Conservation (phyloP, 2,113 vertebrate genomes). For the Camelus dromedarius region DNA sequence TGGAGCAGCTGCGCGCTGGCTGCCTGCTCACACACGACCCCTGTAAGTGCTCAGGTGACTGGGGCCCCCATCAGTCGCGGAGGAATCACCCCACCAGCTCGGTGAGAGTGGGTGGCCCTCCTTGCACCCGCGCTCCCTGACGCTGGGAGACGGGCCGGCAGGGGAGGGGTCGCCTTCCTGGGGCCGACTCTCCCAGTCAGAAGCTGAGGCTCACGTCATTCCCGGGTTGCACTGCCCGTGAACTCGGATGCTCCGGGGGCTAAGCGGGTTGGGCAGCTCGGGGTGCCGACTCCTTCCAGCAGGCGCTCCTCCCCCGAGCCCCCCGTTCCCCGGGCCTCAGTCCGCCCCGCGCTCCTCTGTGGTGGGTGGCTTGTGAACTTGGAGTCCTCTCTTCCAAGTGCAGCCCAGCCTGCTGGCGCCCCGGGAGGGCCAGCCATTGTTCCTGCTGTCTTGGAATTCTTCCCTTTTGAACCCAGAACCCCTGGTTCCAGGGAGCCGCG, state of each 20-base stretch:
- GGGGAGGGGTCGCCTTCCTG: accelerated
- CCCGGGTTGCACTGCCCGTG: background rate
- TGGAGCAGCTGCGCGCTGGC: constrained; percentile 20
- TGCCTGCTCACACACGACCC: constrained; percentile 62
- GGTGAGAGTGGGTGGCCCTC: background rate
- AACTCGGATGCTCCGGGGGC: background rate
- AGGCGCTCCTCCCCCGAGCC: accelerated
- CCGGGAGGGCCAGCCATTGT: accelerated
- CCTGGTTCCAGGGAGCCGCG: accelerated
- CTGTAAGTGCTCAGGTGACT: background rate
- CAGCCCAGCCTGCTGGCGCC: accelerated
- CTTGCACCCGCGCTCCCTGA: accelerated
- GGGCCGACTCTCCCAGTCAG: accelerated
- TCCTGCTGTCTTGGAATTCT: accelerated
- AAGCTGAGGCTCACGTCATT: background rate
- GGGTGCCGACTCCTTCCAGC: no score
- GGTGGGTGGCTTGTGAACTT: background rate
- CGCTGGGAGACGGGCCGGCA: background rate
- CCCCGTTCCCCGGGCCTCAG: background rate
- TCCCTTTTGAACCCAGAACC: accelerated
- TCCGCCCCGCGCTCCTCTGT: background rate
- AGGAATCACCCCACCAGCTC: constrained; percentile 35
- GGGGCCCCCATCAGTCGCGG: constrained; percentile 57
- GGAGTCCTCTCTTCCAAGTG: background rate
- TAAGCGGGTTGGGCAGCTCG: background rate